phyloP scores from a whole-genome alignment of 2,888 invertebrate species.

The Neria commutata region DNA sequence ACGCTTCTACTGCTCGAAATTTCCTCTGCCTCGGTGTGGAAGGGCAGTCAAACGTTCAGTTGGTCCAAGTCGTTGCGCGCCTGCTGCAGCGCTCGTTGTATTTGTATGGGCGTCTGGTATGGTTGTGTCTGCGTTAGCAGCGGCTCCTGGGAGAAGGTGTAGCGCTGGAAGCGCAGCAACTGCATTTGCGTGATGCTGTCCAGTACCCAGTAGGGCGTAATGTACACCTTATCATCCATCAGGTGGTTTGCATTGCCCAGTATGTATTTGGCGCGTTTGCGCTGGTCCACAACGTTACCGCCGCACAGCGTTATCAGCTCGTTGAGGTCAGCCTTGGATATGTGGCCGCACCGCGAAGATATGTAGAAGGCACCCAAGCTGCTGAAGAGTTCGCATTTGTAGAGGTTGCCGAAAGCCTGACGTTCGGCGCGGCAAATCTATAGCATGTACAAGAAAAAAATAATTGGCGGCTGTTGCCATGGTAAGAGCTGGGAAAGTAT shows the following conservation, averaged over 20 bases:
- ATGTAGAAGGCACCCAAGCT: slow-evolving; percentile 67
- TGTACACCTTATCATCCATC: slow-evolving; percentile 57
- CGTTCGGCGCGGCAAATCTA: slow-evolving; percentile 69
- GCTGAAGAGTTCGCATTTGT: slow-evolving; percentile 67
- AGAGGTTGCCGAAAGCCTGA: slow-evolving; percentile 68
- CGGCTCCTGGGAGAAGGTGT: slow-evolving; percentile 37
- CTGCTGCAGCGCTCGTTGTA: neutral
- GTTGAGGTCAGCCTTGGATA: slow-evolving; percentile 64
- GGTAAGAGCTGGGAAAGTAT: slow-evolving; percentile 23
- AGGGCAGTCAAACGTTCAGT: no score
- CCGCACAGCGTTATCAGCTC: slow-evolving; percentile 68
- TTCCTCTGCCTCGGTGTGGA: no score
- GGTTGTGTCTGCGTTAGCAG: neutral
- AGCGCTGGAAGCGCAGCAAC: slow-evolving; percentile 62
- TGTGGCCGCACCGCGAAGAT: slow-evolving; percentile 60
- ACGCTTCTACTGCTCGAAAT: no score
- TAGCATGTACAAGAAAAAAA: neutral
- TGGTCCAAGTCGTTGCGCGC: no score
- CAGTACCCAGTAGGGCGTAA: slow-evolving; percentile 69
- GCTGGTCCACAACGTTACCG: slow-evolving; percentile 64
- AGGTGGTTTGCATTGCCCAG: slow-evolving; percentile 62
- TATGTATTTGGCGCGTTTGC: slow-evolving; percentile 64
- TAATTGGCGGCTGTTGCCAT: no score
- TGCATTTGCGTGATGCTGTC: slow-evolving; percentile 69
- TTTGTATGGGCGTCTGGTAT: neutral